Evolutionary conservation across 2,797 vertebrate species (phyloP).

Genomic region (Anas georgica): DNA sequence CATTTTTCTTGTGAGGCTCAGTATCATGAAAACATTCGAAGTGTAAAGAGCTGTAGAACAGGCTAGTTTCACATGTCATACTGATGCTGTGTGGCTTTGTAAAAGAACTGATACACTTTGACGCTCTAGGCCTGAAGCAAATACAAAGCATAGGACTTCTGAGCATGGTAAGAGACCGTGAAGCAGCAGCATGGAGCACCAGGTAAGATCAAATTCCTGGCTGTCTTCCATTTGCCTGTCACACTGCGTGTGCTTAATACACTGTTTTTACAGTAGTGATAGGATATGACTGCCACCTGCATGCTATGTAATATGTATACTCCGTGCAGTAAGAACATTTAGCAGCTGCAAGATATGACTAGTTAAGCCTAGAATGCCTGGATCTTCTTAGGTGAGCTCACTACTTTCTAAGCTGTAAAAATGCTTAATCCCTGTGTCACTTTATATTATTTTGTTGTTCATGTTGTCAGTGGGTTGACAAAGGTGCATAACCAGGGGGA

Average conservation of each 20-base stretch:
- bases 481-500: conserved; percentile 6
- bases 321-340: conserved; percentile 48
- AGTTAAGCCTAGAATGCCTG: conserved; percentile 35
- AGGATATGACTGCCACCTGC: conserved; percentile 77
- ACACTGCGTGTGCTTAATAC: conserved; percentile 70
- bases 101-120: conserved; percentile 84
- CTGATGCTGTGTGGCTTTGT: conserved; percentile 78
- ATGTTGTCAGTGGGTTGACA: conserved; percentile 30
- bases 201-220: conserved; percentile 81
- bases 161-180: conserved; percentile 81
- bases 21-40: conserved; percentile 80
- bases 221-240: conserved; percentile 78
- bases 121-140: conserved; percentile 82
- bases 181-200: conserved; percentile 86
- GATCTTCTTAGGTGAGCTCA: conserved; percentile 47
- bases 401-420: conserved; percentile 52
- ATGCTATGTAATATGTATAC: conserved; percentile 19
- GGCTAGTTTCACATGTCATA: conserved; percentile 86
- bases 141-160: conserved; percentile 69
- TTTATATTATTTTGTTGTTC: conserved; percentile 44
- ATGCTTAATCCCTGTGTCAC: conserved; percentile 56
- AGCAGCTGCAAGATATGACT: conserved; percentile 56
- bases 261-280: conserved; percentile 72
- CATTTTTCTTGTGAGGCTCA: conserved; percentile 79
- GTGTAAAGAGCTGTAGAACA: conserved; percentile 82